Percentiles rank a stretch among this genome's conserved stretches.
These are phyloP conservation scores for Lottia scabra DNA, from an alignment of 2,888 invertebrate species.

Conservation along the genomic window DNA sequence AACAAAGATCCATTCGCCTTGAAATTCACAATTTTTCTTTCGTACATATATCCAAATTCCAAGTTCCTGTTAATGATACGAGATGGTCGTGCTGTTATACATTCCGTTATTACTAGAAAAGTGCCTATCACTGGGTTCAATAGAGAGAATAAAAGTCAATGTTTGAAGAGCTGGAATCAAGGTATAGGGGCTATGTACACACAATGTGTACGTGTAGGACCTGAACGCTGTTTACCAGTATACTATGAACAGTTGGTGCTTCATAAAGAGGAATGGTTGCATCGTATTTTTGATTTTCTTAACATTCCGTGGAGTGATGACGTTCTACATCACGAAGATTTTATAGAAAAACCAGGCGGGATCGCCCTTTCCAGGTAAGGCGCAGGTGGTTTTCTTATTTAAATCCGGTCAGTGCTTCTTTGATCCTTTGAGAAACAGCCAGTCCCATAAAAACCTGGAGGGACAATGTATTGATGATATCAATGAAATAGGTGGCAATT, in stretches of 20 bases:
- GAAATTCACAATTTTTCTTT: conserved; percentile 94
- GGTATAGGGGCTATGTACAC: conserved; percentile 90
- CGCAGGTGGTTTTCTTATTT: too few relatives aligned
- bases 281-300: conserved; percentile 87
- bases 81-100: conserved; percentile 97
- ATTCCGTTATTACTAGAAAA: conserved; percentile 97
- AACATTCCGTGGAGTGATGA: conserved; percentile 95
- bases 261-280: conserved; percentile 90
- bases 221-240: conserved; percentile 83
- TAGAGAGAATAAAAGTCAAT: conserved; percentile 89
- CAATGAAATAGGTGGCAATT: too few relatives aligned
- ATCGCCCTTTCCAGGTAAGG: too few relatives aligned
- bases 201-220: conserved; percentile 62
- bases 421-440: too few relatives aligned
- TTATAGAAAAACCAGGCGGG: too few relatives aligned
- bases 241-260: conserved; percentile 98
- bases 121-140: conserved; percentile 94
- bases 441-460: too few relatives aligned
- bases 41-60: conserved; percentile 95
- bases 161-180: conserved; percentile 96
- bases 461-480: too few relatives aligned
- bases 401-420: too few relatives aligned
- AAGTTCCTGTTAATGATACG: conserved; percentile 98
- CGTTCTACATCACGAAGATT: conserved; percentile 95
- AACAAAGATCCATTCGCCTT: conserved; percentile 99